phyloP scores from a whole-genome alignment of 2,888 invertebrate genomes.

The Scelioninae gen. 1 region DNA sequence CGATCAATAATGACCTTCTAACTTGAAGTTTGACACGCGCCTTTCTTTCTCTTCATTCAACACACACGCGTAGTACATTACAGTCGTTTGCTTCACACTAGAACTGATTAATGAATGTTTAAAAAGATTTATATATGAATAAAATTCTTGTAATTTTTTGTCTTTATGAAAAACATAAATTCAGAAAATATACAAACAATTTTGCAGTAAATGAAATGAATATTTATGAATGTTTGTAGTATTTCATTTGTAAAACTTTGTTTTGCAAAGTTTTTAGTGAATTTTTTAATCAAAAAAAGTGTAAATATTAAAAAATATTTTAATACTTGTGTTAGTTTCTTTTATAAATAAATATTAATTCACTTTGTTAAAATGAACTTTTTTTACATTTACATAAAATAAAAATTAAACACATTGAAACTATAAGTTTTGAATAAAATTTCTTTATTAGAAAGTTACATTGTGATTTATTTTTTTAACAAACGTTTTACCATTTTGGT shows the following conservation, averaged over 20 bases:
- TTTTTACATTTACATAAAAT: neutral
- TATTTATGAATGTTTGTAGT: too few relatives aligned
- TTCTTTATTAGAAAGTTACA: neutral
- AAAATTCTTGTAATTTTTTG: neutral
- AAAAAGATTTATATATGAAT: neutral
- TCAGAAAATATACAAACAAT: too few relatives aligned
- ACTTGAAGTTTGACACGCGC: slow-evolving; percentile 65
- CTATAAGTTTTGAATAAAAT: neutral
- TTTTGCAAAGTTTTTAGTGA: too few relatives aligned
- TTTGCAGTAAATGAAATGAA: too few relatives aligned
- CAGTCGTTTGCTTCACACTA: slow-evolving; percentile 11
- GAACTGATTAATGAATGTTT: slow-evolving; percentile 10
- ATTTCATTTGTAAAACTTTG: too few relatives aligned
- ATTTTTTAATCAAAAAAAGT: too few relatives aligned
- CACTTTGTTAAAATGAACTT: too few relatives aligned
- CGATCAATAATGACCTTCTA: slow-evolving; percentile 73
- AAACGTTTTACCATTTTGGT: neutral
- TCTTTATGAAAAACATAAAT: too few relatives aligned
- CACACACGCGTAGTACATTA: slow-evolving; percentile 32
- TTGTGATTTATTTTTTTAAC: slow-evolving; percentile 21
- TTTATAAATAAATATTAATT: too few relatives aligned
- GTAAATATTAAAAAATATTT: too few relatives aligned
- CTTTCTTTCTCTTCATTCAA: slow-evolving; percentile 33
- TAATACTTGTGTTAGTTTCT: too few relatives aligned
- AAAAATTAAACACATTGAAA: neutral